Base-by-base conservation (phyloP, 2,888 invertebrate genomes). In the Temnothorax rugatulus region DNA sequence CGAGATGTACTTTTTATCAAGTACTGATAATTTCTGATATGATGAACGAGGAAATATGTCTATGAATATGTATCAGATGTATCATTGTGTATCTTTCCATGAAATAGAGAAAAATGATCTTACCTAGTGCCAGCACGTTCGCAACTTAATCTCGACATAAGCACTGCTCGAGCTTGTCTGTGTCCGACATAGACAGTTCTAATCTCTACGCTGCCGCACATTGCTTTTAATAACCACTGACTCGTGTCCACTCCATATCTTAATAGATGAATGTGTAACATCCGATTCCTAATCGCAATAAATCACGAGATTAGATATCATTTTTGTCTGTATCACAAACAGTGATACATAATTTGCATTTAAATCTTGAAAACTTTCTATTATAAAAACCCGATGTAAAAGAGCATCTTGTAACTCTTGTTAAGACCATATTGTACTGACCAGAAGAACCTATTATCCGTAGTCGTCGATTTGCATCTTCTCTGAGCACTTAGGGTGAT, bases 371-470 rank as follows among this genome's bases (percentile, higher is more conserved):
- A 63, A 64, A 25, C 0, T 68, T 68, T 68, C 8, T 11, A 18
- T 77, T n/a, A 38, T 41, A 34, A 75, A 13, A 38, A 41, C 25
- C 63, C 21, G 15, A 15, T 21, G 41, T 25, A 61, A 29, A 54
- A 18, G 13, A 71, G 3, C 29, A 2, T 13, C 1, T 61, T 15
- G 41, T 5, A 34, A 29, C 4, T 29, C 29, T 29, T 29, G 29
- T 29, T 29, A 29, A 63, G 29, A 59, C 44, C 76, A 2, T 25
- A 13, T 68, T n/a, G 9, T 50, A 90, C 95, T 91, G 93, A 97
- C 99, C 99, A 99, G 95, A 99, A 99, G 95, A 99, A 99, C 93
- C 99, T 96, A 93, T 99, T 98, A 95, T 99, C 99, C 66, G 99
- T 97, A 90, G 96, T 96, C 21, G 96, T 96, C 13, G 97, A 97